Conservation (phyloP, 2,888 invertebrate genomes). For the Plagodis pulveraria region DNA sequence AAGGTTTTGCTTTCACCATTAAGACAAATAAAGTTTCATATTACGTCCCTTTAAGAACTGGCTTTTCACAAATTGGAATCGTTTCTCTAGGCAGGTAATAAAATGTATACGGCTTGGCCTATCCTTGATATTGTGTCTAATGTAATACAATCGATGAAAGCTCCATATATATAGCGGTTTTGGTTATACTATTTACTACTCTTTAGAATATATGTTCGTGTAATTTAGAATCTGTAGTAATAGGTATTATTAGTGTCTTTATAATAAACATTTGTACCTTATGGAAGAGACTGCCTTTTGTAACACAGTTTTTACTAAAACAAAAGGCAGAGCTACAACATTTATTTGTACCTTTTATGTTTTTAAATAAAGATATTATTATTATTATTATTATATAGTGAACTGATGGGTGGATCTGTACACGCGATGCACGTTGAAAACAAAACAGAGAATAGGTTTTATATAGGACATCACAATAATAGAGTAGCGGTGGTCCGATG, state of each 20-base stretch:
- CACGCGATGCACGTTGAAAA: constrained; percentile 14
- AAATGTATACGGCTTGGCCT: constrained; percentile 18
- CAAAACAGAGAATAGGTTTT: neutral
- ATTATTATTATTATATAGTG: too few relatives aligned
- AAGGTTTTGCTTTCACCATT: constrained; percentile 7
- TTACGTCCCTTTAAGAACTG: constrained; percentile 3
- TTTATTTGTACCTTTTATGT: too few relatives aligned
- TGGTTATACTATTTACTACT: too few relatives aligned
- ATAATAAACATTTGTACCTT: too few relatives aligned
- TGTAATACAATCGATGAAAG: constrained; percentile 16
- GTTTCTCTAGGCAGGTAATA: constrained; percentile 15
- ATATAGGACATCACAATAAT: neutral
- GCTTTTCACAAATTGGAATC: constrained; percentile 7
- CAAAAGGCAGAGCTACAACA: too few relatives aligned
- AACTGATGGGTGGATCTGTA: constrained; percentile 7
- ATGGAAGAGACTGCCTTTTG: too few relatives aligned
- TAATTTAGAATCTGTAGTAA: too few relatives aligned
- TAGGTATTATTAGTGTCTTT: too few relatives aligned
- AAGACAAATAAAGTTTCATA: neutral
- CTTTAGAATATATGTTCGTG: too few relatives aligned
- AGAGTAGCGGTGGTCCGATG: too few relatives aligned
- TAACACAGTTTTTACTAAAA: too few relatives aligned
- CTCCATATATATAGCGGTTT: constrained; percentile 3
- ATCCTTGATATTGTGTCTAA: constrained; percentile 18
- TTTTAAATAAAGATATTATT: too few relatives aligned